These are phyloP conservation scores for Eueides isabella DNA, from an alignment of 1,140 invertebrate genomes.

Conservation along the genomic window DNA sequence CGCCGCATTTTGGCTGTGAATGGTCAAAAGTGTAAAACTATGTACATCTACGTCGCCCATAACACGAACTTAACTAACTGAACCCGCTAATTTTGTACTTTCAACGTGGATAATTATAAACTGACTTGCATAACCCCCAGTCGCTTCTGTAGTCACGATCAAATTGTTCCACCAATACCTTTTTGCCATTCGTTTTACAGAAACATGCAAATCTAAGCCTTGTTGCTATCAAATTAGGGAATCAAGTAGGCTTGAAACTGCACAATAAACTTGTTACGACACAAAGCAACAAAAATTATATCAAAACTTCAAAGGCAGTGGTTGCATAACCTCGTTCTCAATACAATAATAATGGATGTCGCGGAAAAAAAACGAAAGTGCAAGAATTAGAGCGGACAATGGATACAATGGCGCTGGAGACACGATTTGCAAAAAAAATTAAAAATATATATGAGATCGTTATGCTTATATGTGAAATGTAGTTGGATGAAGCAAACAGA, in stretches of 20 bases:
- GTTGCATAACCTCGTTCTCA: conserved; percentile 78
- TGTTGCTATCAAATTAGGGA: conserved; percentile 37
- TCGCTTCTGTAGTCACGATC: conserved; percentile 78
- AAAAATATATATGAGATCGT: conserved; percentile 23
- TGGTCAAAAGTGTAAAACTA: not conserved
- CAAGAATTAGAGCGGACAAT: conserved; percentile 75
- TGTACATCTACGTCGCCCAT: conserved; percentile 20
- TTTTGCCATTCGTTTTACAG: conserved; percentile 31
- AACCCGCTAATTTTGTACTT: conserved; percentile 72
- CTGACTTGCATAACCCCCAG: conserved; percentile 68
- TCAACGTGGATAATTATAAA: conserved; percentile 75
- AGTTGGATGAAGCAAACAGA: not conserved
- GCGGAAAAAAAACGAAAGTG: conserved; percentile 79
- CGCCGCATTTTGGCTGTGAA: too few species aligned
- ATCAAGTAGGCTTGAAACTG: not conserved
- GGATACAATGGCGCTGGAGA: conserved; percentile 68
- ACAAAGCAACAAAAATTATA: conserved; percentile 79
- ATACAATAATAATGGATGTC: conserved; percentile 79
- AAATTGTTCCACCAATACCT: conserved; percentile 55
- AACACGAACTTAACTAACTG: conserved; percentile 38
- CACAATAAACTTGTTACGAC: conserved; percentile 42
- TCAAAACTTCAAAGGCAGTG: conserved; percentile 74
- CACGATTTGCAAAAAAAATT: conserved; percentile 56
- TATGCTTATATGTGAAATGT: conserved; percentile 18
- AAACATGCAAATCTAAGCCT: conserved; percentile 34